These are phyloP conservation scores for Scortum barcoo DNA, from an alignment of 2,113 vertebrate genomes.

Conservation along the genomic window DNA sequence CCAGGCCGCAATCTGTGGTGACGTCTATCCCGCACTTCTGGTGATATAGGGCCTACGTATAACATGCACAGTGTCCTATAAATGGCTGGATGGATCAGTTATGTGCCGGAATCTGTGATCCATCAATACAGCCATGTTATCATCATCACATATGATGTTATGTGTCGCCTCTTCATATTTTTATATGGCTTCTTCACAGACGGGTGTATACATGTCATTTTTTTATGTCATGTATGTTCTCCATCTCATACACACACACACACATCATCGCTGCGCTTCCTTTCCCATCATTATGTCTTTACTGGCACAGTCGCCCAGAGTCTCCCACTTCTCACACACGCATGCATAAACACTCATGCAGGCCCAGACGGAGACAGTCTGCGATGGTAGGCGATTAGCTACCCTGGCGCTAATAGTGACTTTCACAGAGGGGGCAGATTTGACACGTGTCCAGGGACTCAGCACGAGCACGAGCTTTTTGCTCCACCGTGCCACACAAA, in stretches of 20 bases:
- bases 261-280: not conserved
- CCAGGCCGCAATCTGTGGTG: not conserved
- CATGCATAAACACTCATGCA: conserved; percentile 1
- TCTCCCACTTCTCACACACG: conserved; percentile 32
- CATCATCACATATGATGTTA: conserved; percentile 3
- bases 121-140: conserved; percentile 11
- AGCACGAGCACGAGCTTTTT: conserved; percentile 60
- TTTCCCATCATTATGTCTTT: not conserved
- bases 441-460: conserved; percentile 73
- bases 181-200: not conserved
- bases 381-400: conserved; percentile 64
- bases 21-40: conserved; percentile 2
- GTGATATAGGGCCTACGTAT: conserved; percentile 3
- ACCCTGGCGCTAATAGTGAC: conserved; percentile 69
- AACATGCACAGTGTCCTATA: not conserved
- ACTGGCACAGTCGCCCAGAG: not conserved
- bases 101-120: conserved; percentile 3
- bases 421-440: conserved; percentile 67
- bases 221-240: not conserved
- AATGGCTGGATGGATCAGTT: conserved; percentile 12
- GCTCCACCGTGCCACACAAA: conserved; percentile 59
- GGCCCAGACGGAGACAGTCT: conserved; percentile 47
- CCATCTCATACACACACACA: conserved; percentile 2
- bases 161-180: not conserved
- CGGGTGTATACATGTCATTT: not conserved